Base-by-base conservation (phyloP, 2,113 vertebrate species). In the Tachysurus fulvidraco region DNA sequence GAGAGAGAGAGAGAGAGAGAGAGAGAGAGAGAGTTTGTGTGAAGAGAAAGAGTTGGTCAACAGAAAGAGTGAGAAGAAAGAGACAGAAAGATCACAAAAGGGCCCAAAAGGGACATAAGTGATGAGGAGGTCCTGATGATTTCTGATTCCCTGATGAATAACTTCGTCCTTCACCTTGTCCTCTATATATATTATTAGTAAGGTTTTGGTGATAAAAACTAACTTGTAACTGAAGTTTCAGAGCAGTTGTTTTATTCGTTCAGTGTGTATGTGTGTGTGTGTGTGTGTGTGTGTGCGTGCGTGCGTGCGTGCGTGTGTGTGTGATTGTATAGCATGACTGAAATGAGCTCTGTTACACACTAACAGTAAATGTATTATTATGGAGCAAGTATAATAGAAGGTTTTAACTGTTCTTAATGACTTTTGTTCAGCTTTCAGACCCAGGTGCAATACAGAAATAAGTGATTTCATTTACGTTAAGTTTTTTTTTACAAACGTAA, bases 31-130 rank as follows among this genome's bases (percentile, higher is more conserved):
- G 86, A 57, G 84, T 19, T 76, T 71, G 65, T 85, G 69, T 81
- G 81, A 62, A 30, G 87, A 55, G 82, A 64, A 80, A 80, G 81
- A 83, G 57, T 57, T 83, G 88, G 83, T 89, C 88, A 90, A 89
- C 69, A 89, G 85, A 85, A 78, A 82, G 86, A 84, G 90, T 57
- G 77, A 44, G 67, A 85, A 71, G 86, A 85, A 79, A 83, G 57
- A 88, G 36, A 82, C 73, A 25, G 57, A 21, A 83, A 54, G 44
- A 50, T 6, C 46, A 77, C 74, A 54, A 36, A 36, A 36, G 50
- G 28, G 46, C 12, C 25, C 6, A 55, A 60, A 84, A 17, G 44
- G 11, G 86, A 78, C 2, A 21, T 44, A 64, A 74, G 62, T 62
- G 62, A 28, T 57, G 44, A 19, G 64, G 67, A 74, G 44, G 19